Evolutionary conservation across 1,140 invertebrate species (phyloP).

Genomic region (Drosophila rufa): DNA sequence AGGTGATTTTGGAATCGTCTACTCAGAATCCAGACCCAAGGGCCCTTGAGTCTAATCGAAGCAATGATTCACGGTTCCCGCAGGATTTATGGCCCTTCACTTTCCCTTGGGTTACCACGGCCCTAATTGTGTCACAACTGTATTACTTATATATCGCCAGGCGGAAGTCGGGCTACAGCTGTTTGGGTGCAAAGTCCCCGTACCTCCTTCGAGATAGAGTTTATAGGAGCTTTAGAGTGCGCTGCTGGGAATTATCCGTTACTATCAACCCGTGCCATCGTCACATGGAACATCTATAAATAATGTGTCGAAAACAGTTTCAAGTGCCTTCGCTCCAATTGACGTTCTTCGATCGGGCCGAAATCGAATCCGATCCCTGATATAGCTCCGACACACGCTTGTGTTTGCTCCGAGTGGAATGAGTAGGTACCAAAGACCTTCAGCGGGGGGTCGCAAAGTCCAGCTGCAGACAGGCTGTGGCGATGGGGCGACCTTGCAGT

Average conservation of each 20-base stretch:
- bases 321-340: slow-evolving; percentile 30
- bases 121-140: background rate
- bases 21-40: background rate
- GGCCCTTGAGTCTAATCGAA: slow-evolving; percentile 7
- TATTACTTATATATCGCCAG: slow-evolving; percentile 11
- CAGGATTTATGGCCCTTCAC: slow-evolving; percentile 29
- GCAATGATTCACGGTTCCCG: slow-evolving; percentile 17
- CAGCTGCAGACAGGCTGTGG: background rate
- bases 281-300: slow-evolving; percentile 42
- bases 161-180: slow-evolving; percentile 31
- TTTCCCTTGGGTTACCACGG: slow-evolving; percentile 6
- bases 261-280: slow-evolving; percentile 37
- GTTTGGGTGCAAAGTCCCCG: slow-evolving; percentile 30
- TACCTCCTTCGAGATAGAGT: background rate
- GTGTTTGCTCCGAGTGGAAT: background rate
- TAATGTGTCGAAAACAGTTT: slow-evolving; percentile 43
- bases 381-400: background rate
- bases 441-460: slow-evolving; percentile 32
- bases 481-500: background rate
- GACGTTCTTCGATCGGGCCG: slow-evolving; percentile 22
- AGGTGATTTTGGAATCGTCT: slow-evolving; percentile 5
- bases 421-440: slow-evolving; percentile 2
- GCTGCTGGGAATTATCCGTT: slow-evolving; percentile 41
- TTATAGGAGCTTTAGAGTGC: background rate
- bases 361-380: slow-evolving; percentile 20